Evolutionary conservation across 1,140 invertebrate genomes (phyloP).

Genomic region (Cydia amplana): DNA sequence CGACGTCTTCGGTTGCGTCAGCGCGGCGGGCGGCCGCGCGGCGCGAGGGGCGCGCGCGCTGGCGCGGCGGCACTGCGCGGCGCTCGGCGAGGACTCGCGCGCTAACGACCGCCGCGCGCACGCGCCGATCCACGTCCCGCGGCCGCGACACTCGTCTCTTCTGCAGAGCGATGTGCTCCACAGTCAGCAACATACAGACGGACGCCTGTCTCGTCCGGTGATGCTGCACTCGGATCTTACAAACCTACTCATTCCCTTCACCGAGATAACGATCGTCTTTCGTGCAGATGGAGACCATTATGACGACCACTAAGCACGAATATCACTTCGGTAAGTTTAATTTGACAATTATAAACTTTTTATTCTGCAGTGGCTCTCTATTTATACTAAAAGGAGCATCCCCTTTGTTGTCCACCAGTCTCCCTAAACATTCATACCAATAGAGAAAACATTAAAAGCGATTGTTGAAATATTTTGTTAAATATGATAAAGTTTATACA

Average conservation of each 20-base stretch:
- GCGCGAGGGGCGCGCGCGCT: slow-evolving; percentile 10
- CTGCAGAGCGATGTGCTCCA: slow-evolving; percentile 33
- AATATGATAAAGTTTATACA: too few relatives aligned
- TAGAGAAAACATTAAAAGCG: neutral
- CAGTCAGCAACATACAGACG: slow-evolving; percentile 34
- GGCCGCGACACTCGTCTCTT: slow-evolving; percentile 18
- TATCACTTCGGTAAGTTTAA: slow-evolving; percentile 64
- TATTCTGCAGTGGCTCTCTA: neutral
- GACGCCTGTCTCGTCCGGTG: slow-evolving; percentile 34
- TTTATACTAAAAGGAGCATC: neutral
- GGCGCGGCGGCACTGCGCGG: slow-evolving; percentile 30
- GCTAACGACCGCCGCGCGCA: slow-evolving; percentile 54
- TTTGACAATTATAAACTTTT: slow-evolving; percentile 14
- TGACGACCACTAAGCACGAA: slow-evolving; percentile 56
- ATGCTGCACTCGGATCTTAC: slow-evolving; percentile 16
- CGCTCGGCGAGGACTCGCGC: slow-evolving; percentile 43
- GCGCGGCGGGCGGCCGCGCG: slow-evolving; percentile 4
- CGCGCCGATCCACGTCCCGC: slow-evolving; percentile 36
- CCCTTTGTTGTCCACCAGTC: neutral
- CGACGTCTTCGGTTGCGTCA: slow-evolving; percentile 9
- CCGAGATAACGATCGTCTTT: neutral
- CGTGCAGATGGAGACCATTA: slow-evolving; percentile 40
- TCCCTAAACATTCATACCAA: neutral
- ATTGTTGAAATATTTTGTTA: neutral
- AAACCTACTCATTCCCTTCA: neutral